These are phyloP conservation scores for Caenorhabditis sp. DNA, from an alignment of 2,888 invertebrate species.

Conservation along the genomic window DNA sequence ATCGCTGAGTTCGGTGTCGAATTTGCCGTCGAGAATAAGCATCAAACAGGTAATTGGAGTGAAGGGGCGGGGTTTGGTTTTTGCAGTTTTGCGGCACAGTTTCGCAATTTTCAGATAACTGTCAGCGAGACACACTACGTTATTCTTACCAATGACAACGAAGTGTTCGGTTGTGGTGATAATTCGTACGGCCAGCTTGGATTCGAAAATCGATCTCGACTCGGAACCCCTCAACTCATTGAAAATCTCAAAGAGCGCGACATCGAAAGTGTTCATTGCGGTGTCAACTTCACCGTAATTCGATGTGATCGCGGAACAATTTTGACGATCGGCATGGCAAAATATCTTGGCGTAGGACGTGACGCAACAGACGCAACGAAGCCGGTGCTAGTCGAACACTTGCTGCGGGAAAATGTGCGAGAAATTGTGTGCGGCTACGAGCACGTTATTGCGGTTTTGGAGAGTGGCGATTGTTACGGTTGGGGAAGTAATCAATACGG, in stretches of 20 bases:
- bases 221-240: slow-evolving; percentile 20
- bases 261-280: slow-evolving; percentile 2
- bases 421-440: slow-evolving; percentile 74
- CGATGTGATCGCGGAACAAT: slow-evolving; percentile 79
- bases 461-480: slow-evolving; percentile 77
- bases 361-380: slow-evolving; percentile 75
- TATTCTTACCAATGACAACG: slow-evolving; percentile 76
- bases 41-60: slow-evolving; percentile 73
- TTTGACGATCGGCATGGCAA: slow-evolving; percentile 79
- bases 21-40: slow-evolving; percentile 75
- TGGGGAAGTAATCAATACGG: slow-evolving; percentile 75
- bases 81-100: too few relatives aligned
- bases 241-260: slow-evolving; percentile 15
- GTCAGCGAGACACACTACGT: slow-evolving; percentile 76
- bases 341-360: slow-evolving; percentile 54
- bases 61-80: too few relatives aligned
- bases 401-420: slow-evolving; percentile 74
- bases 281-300: slow-evolving; percentile 76
- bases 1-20: slow-evolving; percentile 38
- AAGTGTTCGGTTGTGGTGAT: slow-evolving; percentile 80
- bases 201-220: slow-evolving; percentile 65
- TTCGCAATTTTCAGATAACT: slow-evolving; percentile 73
- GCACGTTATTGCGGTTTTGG: slow-evolving; percentile 78
- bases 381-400: slow-evolving; percentile 76
- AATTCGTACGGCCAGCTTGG: slow-evolving; percentile 79